Percentiles rank a stretch among this genome's conserved stretches.
These are phyloP conservation scores for Scrobipalpa atriplicella DNA, from an alignment of 2,888 invertebrate species.

Conservation along the genomic window DNA sequence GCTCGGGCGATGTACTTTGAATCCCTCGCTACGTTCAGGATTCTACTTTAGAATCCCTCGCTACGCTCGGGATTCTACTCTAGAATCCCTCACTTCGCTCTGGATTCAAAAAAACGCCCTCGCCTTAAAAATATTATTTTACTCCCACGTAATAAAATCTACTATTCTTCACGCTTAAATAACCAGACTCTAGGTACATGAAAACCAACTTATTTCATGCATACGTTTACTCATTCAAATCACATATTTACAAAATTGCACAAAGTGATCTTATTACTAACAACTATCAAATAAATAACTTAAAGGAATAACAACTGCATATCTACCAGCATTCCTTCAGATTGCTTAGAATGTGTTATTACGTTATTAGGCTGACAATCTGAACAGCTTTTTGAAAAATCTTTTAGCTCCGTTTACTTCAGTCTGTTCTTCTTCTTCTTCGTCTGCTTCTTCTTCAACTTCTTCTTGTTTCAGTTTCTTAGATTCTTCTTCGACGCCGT, in stretches of 20 bases:
- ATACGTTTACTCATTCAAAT: constrained; percentile 20
- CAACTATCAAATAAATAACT: constrained; percentile 38
- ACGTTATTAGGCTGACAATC: constrained; percentile 15
- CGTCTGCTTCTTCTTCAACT: neutral
- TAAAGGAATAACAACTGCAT: constrained; percentile 17
- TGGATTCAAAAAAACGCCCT: too few relatives aligned
- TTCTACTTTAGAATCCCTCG: too few relatives aligned
- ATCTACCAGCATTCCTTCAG: constrained; percentile 11
- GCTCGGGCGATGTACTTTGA: too few relatives aligned
- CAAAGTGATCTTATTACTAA: constrained; percentile 32
- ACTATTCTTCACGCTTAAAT: too few relatives aligned
- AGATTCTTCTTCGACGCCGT: neutral
- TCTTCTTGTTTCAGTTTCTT: neutral
- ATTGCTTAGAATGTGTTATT: constrained; percentile 21
- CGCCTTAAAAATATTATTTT: too few relatives aligned
- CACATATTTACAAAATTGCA: constrained; percentile 69
- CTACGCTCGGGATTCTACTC: too few relatives aligned
- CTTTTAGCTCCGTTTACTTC: neutral
- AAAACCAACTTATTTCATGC: constrained; percentile 3
- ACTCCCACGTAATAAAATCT: too few relatives aligned
- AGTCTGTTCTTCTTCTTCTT: neutral
- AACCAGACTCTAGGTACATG: neutral
- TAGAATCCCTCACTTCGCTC: too few relatives aligned
- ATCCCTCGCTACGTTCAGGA: too few relatives aligned
- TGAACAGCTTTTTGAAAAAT: constrained; percentile 19